Base-by-base conservation (phyloP, 2,113 vertebrate species). In the Alaudala cheleensis region DNA sequence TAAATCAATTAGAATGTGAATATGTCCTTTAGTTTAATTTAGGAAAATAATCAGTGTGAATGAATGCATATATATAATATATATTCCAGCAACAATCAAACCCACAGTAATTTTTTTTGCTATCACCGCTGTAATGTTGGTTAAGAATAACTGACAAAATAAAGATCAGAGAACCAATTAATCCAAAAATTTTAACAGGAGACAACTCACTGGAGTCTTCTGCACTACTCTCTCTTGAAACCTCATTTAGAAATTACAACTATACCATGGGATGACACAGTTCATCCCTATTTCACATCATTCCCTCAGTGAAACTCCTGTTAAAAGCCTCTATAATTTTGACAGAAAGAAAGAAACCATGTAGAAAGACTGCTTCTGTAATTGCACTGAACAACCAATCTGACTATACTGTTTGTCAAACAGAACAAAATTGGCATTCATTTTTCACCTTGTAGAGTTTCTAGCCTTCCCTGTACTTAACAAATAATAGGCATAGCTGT, bases 91-190 rank as follows among this genome's bases (percentile, higher is more conserved):
- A 77, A 72, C 34, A 42, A 23, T 50, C 62, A 92, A 94, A 79
- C 7, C 8, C 44, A 40, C 0, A 0, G 54, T 49, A 56, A 8
- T 62, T 12, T 39, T 86, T 78, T 79, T 80, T 77, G 37, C 58
- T 86, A 54, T 53, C 16, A 70, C 23, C 86, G 50, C 71, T 76
- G 17, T 76, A 67, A 64, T 66, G 34, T n/a, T 65, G 25, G 28
- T 37, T 73, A 85, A 90, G 51, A 76, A 16, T 51, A 86, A n/a
- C 16, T 93, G 78, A 76, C 91, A 87, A 95, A 95, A 93, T 49
- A 74, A 85, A 85, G 73, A 91, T 82, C 25, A 57, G 16, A 71
- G 71, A 79, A 89, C 20, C 31, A 89, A 69, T 77, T 86, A 93
- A 72, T 62, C 29, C 18, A 86, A 88, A 74, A 71, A 76, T 76